Base-by-base conservation (phyloP, 2,797 vertebrate genomes). In the Psittacula derbiana region DNA sequence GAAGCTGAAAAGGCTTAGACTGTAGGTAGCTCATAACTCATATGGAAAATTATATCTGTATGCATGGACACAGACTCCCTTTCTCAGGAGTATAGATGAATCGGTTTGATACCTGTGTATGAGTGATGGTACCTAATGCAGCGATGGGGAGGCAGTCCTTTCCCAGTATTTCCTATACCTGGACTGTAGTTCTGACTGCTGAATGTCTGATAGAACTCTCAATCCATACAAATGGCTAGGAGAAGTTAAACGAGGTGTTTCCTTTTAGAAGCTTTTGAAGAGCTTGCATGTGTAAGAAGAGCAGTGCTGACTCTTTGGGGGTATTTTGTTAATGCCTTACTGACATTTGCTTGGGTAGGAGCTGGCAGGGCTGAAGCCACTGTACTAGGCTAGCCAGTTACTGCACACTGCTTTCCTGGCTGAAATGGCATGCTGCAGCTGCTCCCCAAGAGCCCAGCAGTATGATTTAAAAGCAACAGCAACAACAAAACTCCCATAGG, bases 361-460 rank as follows among this genome's bases (percentile, higher is more conserved):
- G 4, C 44, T 88, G 67, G 58, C 86, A 75, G 58, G 62, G 70
- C 72, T 79, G 80, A 49, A 94, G 90, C 58, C 76, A 61, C 76
- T 62, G 31, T 33, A 57, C 76, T 92, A 65, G 81, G 80, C 72
- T 65, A 81, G 93, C 62, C 81, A 70, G 67, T 89, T 82, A 75
- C 2, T 71, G 78, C 86, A 72, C 33, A 8, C 65, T 66, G 90
- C 90, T 90, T 86, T 94, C 28, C 80, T 93, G 88, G 67, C 86
- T 76, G 88, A 73, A 94, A 79, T 66, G 52, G 47, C 75, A 85
- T 73, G 80, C 92, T 95, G 95, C 94, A 96, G 92, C 94, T 97
- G 93, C 91, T 93, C 80, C 91, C 92, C 55, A 6, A 21, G 96
- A 81, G 94, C 75, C 80, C 43, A 36, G 73, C 71, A 82, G 53